Base-by-base conservation (phyloP, 2,888 invertebrate species). In the Eupithecia pulchellata region DNA sequence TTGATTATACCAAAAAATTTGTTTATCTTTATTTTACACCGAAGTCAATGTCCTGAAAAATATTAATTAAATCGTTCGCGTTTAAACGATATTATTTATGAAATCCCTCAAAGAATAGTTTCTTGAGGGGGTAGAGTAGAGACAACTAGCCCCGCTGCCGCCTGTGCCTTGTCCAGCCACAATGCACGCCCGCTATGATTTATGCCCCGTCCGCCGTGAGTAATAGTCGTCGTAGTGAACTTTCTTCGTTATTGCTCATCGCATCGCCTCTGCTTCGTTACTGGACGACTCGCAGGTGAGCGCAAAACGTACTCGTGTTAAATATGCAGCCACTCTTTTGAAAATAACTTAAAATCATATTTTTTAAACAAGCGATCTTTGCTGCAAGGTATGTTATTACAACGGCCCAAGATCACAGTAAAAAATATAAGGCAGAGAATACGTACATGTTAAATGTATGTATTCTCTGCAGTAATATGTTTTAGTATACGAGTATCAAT, bases 201-300 rank as follows among this genome's bases (percentile, higher is more conserved):
- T 71, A 80, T 79, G 76, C 42, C 61, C 74, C 63, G 60, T 71
- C 66, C 65, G 69, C 68, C 77, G 74, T 79, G 79, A 80, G 79
- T 77, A 78, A 80, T 79, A 66, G 78, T 69, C 74, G 74, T 68
- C 75, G 55, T 58, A 67, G 67, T 70, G 72, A 76, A 77, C 77
- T 75, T 74, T 72, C 77, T 77, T 75, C 73, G 75, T 78, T 76
- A 76, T 74, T 73, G 69, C 78, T 73, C 75, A n/a, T n/a, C n/a
- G n/a, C 63, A 75, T 71, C 71, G 74, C 74, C 60, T 60, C 65
- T 65, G 75, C 73, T 72, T 75, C 75, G 74, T 72, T 73, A 72
- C 66, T 60, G 66, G 65, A 69, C 32, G 34, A 64, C 36, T 47
- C 9, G 27, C 57, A 57, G 29, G 57, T 57, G 57, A 29, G 20